These are phyloP conservation scores for Syrista parreyssii DNA, from an alignment of 2,888 invertebrate genomes.

Conservation along the genomic window DNA sequence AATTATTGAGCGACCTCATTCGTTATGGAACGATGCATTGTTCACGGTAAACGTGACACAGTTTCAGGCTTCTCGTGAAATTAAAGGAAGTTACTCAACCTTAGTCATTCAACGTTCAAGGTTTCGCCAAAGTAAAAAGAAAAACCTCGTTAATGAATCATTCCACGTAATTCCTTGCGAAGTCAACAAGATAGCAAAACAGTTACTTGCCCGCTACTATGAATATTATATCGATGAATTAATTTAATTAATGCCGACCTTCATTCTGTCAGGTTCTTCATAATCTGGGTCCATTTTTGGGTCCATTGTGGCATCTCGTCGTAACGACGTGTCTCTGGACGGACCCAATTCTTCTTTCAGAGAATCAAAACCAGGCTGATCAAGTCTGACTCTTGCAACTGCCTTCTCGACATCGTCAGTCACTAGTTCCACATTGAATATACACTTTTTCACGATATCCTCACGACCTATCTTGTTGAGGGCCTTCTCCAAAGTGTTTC, in stretches of 20 bases:
- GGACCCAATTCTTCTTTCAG: slow-evolving; percentile 80
- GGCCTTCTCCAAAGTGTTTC: slow-evolving; percentile 81
- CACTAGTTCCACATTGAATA: slow-evolving; percentile 78
- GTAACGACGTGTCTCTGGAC: slow-evolving; percentile 79
- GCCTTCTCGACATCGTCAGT: slow-evolving; percentile 76
- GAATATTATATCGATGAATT: no score
- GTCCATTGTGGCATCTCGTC: slow-evolving; percentile 72
- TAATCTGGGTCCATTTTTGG: slow-evolving; percentile 70
- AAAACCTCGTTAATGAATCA: no score
- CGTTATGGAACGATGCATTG: no score
- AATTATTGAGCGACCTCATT: no score
- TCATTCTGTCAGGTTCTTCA: slow-evolving; percentile 76
- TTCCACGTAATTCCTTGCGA: no score
- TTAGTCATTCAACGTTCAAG: not conserved
- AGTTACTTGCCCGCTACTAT: no score
- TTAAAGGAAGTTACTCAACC: slow-evolving; percentile 2
- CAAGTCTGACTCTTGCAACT: slow-evolving; percentile 69
- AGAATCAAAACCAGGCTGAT: slow-evolving; percentile 71
- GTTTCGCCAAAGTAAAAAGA: not conserved
- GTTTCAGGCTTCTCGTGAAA: not conserved
- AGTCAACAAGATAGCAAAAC: no score
- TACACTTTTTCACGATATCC: slow-evolving; percentile 85
- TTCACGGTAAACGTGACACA: not conserved
- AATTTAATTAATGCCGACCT: slow-evolving; percentile 70
- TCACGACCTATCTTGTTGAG: slow-evolving; percentile 81